These are phyloP conservation scores for Ectobius pallidus DNA, from an alignment of 2,888 invertebrate species.

Conservation along the genomic window DNA sequence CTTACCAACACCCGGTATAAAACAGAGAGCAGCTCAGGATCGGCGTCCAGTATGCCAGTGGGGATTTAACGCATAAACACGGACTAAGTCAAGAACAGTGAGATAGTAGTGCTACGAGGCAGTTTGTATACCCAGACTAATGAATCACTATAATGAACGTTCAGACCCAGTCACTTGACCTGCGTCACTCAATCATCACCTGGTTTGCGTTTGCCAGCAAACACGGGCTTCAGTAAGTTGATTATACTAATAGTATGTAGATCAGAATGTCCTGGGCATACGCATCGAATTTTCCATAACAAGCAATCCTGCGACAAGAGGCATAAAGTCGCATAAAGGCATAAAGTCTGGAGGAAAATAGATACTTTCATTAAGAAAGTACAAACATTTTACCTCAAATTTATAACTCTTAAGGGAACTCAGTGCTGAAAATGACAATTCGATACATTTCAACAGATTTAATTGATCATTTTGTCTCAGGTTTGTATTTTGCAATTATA, in stretches of 20 bases:
- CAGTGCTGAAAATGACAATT: no score
- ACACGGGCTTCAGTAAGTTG: not conserved
- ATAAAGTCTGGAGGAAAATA: no score
- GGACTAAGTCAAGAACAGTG: not conserved
- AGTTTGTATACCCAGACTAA: not conserved
- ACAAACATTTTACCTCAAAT: no score
- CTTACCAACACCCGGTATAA: not conserved
- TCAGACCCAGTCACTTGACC: not conserved
- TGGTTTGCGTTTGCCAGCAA: not conserved
- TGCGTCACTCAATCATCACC: not conserved
- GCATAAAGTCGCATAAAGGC: no score
- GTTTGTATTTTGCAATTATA: no score
- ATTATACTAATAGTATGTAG: not conserved
- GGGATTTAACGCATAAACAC: not conserved
- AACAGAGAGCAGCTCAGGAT: not conserved
- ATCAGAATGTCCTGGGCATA: no score
- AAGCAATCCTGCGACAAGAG: no score
- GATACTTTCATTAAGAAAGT: no score
- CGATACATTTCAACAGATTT: no score
- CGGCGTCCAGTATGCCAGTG: not conserved
- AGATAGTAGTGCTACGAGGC: not conserved
- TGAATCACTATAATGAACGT: slow-evolving; percentile 2
- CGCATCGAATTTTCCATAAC: no score
- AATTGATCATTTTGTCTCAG: no score
- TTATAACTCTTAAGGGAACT: no score